Evolutionary conservation across 2,797 vertebrate genomes (phyloP).

Genomic region (Alcedo atthis): DNA sequence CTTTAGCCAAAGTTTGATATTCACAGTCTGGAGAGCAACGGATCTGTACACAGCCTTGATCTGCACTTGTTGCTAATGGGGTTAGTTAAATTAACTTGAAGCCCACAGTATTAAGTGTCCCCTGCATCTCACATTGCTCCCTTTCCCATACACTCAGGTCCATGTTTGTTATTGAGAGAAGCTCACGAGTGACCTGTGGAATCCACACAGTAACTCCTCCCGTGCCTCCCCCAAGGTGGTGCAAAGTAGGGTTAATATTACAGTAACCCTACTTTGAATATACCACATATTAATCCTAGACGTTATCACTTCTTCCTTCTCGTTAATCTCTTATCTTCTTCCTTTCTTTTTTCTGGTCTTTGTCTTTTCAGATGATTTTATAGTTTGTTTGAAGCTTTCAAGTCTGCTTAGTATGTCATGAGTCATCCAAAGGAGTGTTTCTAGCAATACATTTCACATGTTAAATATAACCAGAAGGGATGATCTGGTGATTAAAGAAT

Average conservation of each 20-base stretch:
- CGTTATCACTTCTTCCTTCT: constrained; percentile 56
- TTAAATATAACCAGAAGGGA: constrained; percentile 71
- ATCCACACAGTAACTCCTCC: background rate
- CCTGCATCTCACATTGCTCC: background rate
- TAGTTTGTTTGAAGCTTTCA: constrained; percentile 66
- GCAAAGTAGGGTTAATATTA: constrained; percentile 51
- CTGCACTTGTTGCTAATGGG: rapidly evolving
- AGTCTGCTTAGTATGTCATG: constrained; percentile 61
- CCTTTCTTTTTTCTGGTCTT: constrained; percentile 69
- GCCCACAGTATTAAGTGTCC: too few species aligned
- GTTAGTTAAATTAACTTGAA: background rate
- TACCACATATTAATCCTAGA: constrained; percentile 48
- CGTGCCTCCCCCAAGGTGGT: background rate
- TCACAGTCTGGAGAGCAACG: background rate
- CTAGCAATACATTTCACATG: constrained; percentile 67
- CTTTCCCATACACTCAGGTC: background rate
- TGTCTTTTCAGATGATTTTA: constrained; percentile 67
- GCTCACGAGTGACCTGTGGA: background rate
- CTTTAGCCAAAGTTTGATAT: background rate
- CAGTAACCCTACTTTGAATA: constrained; percentile 10
- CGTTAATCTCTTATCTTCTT: constrained; percentile 63
- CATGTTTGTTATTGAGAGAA: background rate
- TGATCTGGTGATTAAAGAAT: constrained; percentile 70
- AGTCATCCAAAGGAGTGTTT: constrained; percentile 67
- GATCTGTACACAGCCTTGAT: rapidly evolving